Evolutionary conservation across 2,888 invertebrate species (phyloP).

Genomic region (Lissocephala sabroskyi): DNA sequence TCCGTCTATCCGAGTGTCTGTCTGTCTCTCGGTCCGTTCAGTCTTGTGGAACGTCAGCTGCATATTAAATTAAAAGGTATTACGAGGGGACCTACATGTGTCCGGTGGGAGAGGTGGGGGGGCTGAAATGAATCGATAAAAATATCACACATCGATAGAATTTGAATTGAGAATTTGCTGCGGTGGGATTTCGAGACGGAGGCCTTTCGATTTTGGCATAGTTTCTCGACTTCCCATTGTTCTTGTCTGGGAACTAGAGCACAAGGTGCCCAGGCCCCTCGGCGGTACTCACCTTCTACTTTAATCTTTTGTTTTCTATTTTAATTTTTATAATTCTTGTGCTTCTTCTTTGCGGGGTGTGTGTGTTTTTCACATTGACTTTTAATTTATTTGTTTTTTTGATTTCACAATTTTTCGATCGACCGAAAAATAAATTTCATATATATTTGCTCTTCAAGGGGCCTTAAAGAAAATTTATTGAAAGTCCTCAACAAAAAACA

Average conservation of each 20-base stretch:
- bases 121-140: conserved; percentile 39
- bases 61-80: conserved; percentile 66
- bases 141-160: conserved; percentile 60
- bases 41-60: conserved; percentile 67
- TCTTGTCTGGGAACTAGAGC: conserved; percentile 55
- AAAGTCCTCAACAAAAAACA: conserved; percentile 39
- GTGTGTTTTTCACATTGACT: conserved; percentile 15
- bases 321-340: neutral
- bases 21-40: too few species aligned
- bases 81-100: conserved; percentile 26
- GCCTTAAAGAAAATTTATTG: conserved; percentile 38
- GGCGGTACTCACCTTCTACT: neutral
- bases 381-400: conserved; percentile 62
- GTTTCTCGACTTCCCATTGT: conserved; percentile 33
- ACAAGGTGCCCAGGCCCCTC: conserved; percentile 30
- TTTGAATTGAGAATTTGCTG: too few species aligned
- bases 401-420: conserved; percentile 65
- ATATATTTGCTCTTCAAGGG: conserved; percentile 5
- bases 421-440: conserved; percentile 54
- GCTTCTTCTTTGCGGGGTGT: neutral
- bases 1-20: too few species aligned
- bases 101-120: neutral
- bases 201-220: conserved; percentile 1
- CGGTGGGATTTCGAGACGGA: conserved; percentile 11
- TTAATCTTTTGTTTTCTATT: conserved; percentile 2